Conservation (phyloP, 2,888 invertebrate species). For the Drosophila leonis region DNA sequence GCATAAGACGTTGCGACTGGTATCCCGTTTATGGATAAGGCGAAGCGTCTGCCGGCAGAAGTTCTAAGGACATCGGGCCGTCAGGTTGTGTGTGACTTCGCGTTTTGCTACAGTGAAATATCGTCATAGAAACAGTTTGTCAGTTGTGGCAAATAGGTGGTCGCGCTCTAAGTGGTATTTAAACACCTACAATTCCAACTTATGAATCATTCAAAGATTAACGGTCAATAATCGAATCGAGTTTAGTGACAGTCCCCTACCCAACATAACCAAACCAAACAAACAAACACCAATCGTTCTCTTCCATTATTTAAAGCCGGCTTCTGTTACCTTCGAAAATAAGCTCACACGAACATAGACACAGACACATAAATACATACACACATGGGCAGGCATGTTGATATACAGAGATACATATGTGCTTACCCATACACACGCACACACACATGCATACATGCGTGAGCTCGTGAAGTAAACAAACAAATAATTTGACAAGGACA, state of each 20-base stretch:
- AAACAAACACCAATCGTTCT: neutral
- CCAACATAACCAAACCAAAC: neutral
- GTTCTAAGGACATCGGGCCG: constrained; percentile 84
- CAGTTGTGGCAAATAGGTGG: constrained; percentile 1
- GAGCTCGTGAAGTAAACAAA: constrained; percentile 18
- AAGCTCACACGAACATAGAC: neutral
- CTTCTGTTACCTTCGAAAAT: constrained; percentile 4
- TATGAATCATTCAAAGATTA: constrained; percentile 7
- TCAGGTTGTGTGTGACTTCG: constrained; percentile 81
- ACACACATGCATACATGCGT: neutral
- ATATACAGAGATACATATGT: constrained; percentile 4
- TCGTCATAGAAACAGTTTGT: neutral
- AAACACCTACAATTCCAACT: neutral
- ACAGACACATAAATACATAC: neutral
- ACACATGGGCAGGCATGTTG: constrained; percentile 4
- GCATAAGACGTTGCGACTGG: constrained; percentile 68
- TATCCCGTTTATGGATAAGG: constrained; percentile 82
- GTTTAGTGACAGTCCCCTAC: constrained; percentile 3
- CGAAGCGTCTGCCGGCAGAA: constrained; percentile 78
- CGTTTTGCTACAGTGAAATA: constrained; percentile 31
- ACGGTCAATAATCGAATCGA: constrained; percentile 9
- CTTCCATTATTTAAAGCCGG: constrained; percentile 1
- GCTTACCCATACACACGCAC: neutral
- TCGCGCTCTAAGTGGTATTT: constrained; percentile 28
- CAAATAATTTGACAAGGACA: constrained; percentile 18